A percentile compares a stretch with the other conserved stretches of the same genome.
Evolutionary conservation across 2,113 vertebrate species (phyloP).

Genomic region (Sinocyclocheilus maitianheensis): DNA sequence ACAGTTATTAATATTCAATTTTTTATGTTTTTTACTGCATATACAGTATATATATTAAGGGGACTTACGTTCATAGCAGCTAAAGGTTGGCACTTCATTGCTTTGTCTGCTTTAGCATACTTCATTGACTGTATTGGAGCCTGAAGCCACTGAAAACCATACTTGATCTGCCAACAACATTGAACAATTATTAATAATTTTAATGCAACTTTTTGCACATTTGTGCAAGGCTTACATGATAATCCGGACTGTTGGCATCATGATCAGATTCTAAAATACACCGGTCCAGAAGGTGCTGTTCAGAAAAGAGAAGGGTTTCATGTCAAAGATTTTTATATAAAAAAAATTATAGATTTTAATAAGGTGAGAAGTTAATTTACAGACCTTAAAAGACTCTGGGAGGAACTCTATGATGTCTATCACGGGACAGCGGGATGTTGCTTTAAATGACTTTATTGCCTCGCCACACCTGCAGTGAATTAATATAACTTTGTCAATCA

Average conservation of each 20-base stretch:
- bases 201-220: not conserved
- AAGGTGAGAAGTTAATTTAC: too few relatives aligned
- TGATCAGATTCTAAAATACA: slow-evolving; percentile 85
- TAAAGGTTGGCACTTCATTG: slow-evolving; percentile 77
- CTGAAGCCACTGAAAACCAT: slow-evolving; percentile 91
- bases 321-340: not conserved
- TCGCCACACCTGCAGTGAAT: too few relatives aligned
- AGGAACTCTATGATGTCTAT: too few relatives aligned
- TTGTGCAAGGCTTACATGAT: slow-evolving; percentile 73
- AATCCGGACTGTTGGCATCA: slow-evolving; percentile 83
- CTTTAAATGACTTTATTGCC: too few relatives aligned
- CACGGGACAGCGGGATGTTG: too few relatives aligned
- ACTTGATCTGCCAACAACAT: slow-evolving; percentile 81
- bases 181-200: not conserved
- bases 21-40: too few relatives aligned
- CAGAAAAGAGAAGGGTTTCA: slow-evolving; percentile 23
- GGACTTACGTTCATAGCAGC: slow-evolving; percentile 86
- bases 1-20: too few relatives aligned
- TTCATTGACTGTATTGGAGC: slow-evolving; percentile 77
- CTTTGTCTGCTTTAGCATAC: slow-evolving; percentile 45
- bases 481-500: too few relatives aligned
- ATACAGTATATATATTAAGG: not conserved
- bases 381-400: too few relatives aligned
- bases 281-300: slow-evolving; percentile 87
- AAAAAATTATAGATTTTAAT: too few relatives aligned